Evolutionary conservation across 2,113 vertebrate genomes (phyloP).

Genomic region (Lanius collurio): DNA sequence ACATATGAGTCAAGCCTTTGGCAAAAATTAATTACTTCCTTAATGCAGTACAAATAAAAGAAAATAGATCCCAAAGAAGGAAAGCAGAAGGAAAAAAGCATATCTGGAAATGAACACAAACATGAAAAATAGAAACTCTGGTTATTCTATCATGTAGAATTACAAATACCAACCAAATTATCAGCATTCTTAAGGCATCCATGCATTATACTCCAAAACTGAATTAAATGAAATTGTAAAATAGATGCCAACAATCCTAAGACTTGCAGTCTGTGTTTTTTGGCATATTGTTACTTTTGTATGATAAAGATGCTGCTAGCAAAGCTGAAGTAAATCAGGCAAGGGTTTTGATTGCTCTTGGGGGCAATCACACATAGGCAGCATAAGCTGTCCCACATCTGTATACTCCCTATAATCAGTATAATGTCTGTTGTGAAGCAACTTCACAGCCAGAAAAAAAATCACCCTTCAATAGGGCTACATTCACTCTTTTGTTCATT

Average conservation of each 20-base stretch:
- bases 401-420: not conserved
- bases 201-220: not conserved
- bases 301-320: not conserved
- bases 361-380: not conserved
- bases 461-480: fast-evolving
- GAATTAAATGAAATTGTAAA: not conserved
- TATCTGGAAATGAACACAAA: not conserved
- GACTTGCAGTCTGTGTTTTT: fast-evolving
- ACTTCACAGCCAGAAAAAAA: not conserved
- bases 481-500: not conserved
- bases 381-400: not conserved
- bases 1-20: not conserved
- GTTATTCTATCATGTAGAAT: not conserved
- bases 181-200: not conserved
- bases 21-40: not conserved
- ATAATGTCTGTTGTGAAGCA: not conserved
- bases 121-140: not conserved
- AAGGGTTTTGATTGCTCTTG: not conserved
- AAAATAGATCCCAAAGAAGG: not conserved
- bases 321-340: not conserved
- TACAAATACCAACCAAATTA: not conserved
- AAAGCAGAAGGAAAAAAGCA: not conserved
- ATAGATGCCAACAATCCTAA: not conserved
- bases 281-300: not conserved
- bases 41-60: not conserved